Percentiles rank a stretch among this genome's conserved stretches.
phyloP scores from a whole-genome alignment of 1,140 invertebrate species.

The Oscheius sp. region DNA sequence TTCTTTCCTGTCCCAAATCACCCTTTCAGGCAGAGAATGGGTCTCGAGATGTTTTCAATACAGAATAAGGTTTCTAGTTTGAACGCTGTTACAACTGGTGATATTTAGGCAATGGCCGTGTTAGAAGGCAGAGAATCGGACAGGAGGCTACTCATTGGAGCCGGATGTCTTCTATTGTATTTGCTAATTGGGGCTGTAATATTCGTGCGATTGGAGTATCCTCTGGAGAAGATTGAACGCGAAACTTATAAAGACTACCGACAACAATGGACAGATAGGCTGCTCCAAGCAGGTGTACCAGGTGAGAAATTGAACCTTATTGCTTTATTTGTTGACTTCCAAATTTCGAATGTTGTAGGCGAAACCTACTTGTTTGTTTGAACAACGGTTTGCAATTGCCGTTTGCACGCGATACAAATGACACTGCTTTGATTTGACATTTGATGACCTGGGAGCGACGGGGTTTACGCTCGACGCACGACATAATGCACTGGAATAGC shows the following conservation, averaged over 20 bases:
- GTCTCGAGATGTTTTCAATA: slow-evolving; percentile 43
- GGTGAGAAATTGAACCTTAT: slow-evolving; percentile 3
- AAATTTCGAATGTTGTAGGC: too few species aligned
- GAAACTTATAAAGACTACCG: slow-evolving; percentile 47
- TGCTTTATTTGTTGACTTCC: too few species aligned
- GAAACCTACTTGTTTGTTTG: too few species aligned
- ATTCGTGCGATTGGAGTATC: slow-evolving; percentile 46
- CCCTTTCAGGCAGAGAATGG: slow-evolving; percentile 28
- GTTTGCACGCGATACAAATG: too few species aligned
- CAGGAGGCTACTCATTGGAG: slow-evolving; percentile 38
- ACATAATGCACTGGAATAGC: too few species aligned
- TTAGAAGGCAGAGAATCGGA: slow-evolving; percentile 48
- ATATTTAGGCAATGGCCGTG: slow-evolving; percentile 15
- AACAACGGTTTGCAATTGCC: too few species aligned
- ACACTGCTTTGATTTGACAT: too few species aligned
- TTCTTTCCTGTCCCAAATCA: not conserved
- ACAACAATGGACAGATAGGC: slow-evolving; percentile 33
- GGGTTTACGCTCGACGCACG: too few species aligned
- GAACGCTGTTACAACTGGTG: not conserved
- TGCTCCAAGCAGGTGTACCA: slow-evolving; percentile 4
- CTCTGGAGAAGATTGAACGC: slow-evolving; percentile 41
- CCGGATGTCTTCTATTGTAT: slow-evolving; percentile 45
- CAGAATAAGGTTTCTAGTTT: slow-evolving; percentile 33
- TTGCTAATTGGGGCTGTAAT: slow-evolving; percentile 49
- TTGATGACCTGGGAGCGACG: too few species aligned